Conservation (phyloP, 2,888 invertebrate species). For the Tetrapedia diversipes region DNA sequence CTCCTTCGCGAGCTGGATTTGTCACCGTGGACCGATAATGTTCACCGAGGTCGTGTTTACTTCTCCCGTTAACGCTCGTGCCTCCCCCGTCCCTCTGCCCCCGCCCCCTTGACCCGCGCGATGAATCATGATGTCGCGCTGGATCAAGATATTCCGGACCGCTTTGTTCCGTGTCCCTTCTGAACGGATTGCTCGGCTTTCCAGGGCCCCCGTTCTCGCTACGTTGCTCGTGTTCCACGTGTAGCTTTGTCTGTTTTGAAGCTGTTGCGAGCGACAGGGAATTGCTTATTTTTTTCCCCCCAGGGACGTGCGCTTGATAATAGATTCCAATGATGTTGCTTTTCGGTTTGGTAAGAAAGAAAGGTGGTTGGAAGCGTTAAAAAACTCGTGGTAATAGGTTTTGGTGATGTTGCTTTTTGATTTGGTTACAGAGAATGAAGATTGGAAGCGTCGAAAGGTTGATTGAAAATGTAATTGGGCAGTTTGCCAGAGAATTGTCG, state of each 20-base stretch:
- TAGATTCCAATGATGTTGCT: no score
- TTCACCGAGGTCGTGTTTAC: constrained; percentile 46
- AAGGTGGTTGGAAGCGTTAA: no score
- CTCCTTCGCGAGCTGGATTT: constrained; percentile 52
- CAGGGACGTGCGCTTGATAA: no score
- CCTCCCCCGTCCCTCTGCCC: background rate
- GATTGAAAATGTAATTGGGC: no score
- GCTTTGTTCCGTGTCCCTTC: constrained; percentile 18
- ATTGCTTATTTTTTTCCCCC: no score
- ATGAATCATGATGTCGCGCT: constrained; percentile 49
- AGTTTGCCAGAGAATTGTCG: no score
- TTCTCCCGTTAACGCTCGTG: constrained; percentile 34
- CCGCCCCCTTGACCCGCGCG: constrained; percentile 30
- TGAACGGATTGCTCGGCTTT: constrained; percentile 6
- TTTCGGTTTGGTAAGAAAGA: no score
- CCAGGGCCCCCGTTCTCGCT: background rate
- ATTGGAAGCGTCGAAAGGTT: background rate
- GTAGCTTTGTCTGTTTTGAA: background rate
- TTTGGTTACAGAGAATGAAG: background rate
- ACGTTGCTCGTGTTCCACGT: background rate
- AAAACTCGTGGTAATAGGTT: background rate
- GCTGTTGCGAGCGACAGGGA: no score
- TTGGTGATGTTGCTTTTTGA: background rate
- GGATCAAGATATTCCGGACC: constrained; percentile 26
- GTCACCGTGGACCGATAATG: constrained; percentile 56